Evolutionary conservation across 2,797 vertebrate species (phyloP), one percentile per base, ranked within the genome.

Genomic region (Hephaestus fuliginosus): DNA sequence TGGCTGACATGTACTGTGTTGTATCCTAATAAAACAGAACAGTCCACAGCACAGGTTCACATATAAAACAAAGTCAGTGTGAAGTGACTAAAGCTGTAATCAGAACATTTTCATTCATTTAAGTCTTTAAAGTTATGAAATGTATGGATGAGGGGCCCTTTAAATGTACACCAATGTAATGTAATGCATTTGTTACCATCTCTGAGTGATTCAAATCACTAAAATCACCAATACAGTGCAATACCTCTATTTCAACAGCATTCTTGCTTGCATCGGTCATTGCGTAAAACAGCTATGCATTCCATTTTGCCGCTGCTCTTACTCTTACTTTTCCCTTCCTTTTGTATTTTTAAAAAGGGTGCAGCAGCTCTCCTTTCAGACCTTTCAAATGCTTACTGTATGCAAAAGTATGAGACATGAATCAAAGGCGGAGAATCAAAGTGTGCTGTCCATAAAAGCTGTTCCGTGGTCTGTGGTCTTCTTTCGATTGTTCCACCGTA

Each of bases 401-500:
- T 72, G 57, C 10, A 39, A 22, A 53, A 62, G 53, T 76, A 65
- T 39, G 22, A 73, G 68, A 75, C 53, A 67, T 49, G 67, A 76
- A 60, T 80, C 67, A 82, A 67, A 84, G 55, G 48, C 62, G 52
- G 41, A 43, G 69, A 85, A 85, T 85, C 61, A 81, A 86, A 86
- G 78, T 33, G 25, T 3, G n/a, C 56, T 65, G 61, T 53, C 71
- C 4, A 51, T 74, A 56, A 83, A 87, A 84, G 80, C 76, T 57
- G 76, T 56, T 81, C 22, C 6, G 1, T 57, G 74, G 56, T 76
- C 76, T 52, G 51, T 51, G 53, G 18, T 75, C 83, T 74, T 85
- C 72, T 83, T 83, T 85, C 60, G n/a, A 78, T 83, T 82, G 61
- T 73, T 61, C 62, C 28, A 67, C 14, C 17, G 67, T 57, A 41